Evolutionary conservation across 1,140 invertebrate species (phyloP).

Genomic region (Chymomyza costata): DNA sequence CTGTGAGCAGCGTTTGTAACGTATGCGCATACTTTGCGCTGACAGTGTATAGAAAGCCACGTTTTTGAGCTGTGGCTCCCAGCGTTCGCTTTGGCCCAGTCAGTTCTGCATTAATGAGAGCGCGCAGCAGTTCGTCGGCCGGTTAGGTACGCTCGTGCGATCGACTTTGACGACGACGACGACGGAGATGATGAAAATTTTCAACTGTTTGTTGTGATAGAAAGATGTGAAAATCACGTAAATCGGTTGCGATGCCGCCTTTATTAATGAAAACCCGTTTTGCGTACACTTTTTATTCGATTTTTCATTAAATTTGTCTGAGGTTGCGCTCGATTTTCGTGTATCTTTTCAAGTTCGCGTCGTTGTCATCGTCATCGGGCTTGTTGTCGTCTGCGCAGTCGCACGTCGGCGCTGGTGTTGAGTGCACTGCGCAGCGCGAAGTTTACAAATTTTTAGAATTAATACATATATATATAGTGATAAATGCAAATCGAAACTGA

Average conservation of each 20-base stretch:
- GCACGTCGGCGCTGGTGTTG: constrained; percentile 48
- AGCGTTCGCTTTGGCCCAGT: constrained; percentile 31
- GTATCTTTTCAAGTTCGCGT: constrained; percentile 32
- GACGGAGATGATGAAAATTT: constrained; percentile 2
- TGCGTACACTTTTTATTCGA: constrained; percentile 21
- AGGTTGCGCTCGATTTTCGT: too few relatives aligned
- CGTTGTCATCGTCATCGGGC: too few relatives aligned
- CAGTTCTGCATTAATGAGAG: constrained; percentile 74
- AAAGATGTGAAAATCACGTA: constrained; percentile 28
- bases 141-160: constrained; percentile 41
- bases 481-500: too few relatives aligned
- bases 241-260: constrained; percentile 7
- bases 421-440: constrained; percentile 11
- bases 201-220: constrained; percentile 14
- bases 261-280: constrained; percentile 43
- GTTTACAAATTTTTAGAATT: too few relatives aligned
- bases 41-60: constrained; percentile 65
- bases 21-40: constrained; percentile 48
- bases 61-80: constrained; percentile 42
- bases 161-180: constrained; percentile 49
- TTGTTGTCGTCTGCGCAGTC: constrained; percentile 40
- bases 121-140: constrained; percentile 44
- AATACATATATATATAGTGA: too few relatives aligned
- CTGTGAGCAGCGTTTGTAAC: constrained; percentile 12
- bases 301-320: constrained; percentile 20